phyloP scores from a whole-genome alignment of 2,888 invertebrate genomes.

The Nephrotoma appendiculata region DNA sequence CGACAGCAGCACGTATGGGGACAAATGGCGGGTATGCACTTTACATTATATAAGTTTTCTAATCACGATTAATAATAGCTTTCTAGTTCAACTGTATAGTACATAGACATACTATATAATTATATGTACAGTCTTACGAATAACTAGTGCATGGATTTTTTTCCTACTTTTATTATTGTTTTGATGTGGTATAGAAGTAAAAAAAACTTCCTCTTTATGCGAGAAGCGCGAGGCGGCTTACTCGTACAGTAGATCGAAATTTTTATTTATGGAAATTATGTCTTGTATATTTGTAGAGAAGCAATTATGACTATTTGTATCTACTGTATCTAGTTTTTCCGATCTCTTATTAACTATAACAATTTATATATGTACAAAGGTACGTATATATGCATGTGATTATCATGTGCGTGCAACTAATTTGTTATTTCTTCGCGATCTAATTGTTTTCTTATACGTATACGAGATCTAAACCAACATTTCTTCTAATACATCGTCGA shows the following conservation, averaged over 20 bases:
- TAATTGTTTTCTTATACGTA: background rate
- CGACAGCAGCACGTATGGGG: background rate
- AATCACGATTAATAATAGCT: background rate
- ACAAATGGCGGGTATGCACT: background rate
- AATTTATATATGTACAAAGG: background rate
- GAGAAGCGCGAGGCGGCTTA: background rate
- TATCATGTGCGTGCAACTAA: background rate
- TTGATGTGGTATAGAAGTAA: background rate
- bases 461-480: background rate
- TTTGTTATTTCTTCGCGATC: background rate
- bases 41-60: background rate
- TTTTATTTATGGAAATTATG: background rate
- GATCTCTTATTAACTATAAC: background rate
- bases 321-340: background rate
- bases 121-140: background rate
- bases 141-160: background rate
- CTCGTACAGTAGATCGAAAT: background rate
- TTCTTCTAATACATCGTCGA: background rate
- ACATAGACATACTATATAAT: background rate
- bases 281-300: background rate
- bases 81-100: background rate
- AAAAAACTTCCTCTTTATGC: background rate
- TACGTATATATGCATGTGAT: background rate
- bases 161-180: background rate
- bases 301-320: background rate